Percentiles rank a stretch among this genome's conserved stretches.
These are phyloP conservation scores for Erebia aethiops DNA, from an alignment of 2,888 invertebrate species.

Conservation along the genomic window DNA sequence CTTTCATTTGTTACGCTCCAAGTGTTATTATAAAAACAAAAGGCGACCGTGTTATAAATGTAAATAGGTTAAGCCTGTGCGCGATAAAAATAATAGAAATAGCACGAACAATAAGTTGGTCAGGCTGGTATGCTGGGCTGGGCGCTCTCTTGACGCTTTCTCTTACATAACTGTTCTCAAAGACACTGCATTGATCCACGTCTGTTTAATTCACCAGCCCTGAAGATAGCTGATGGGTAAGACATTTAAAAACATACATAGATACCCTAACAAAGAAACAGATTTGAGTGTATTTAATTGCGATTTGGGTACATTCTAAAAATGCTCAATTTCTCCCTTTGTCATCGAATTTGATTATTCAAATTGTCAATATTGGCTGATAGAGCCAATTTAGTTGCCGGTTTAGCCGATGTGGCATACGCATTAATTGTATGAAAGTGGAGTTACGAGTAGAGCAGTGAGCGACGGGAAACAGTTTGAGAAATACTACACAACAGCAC, in stretches of 20 bases:
- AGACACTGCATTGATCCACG: not conserved
- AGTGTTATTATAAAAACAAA: slow-evolving; percentile 15
- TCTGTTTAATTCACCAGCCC: not conserved
- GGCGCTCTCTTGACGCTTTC: slow-evolving; percentile 52
- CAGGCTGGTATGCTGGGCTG: slow-evolving; percentile 38
- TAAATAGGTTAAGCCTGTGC: slow-evolving; percentile 17
- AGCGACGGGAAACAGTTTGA: not conserved
- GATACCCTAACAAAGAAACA: not conserved
- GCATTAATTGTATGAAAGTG: not conserved
- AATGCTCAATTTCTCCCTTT: no score
- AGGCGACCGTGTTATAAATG: slow-evolving; percentile 12
- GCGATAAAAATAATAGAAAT: slow-evolving; percentile 22
- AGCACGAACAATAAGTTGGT: slow-evolving; percentile 36
- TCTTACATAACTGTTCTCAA: slow-evolving; percentile 51
- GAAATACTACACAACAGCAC: not conserved
- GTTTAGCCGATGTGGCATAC: no score
- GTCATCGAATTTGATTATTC: not conserved
- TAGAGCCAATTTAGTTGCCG: not conserved
- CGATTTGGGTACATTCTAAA: no score
- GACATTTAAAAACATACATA: not conserved
- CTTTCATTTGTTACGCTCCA: slow-evolving; percentile 8
- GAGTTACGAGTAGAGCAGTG: not conserved
- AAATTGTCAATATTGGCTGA: not conserved
- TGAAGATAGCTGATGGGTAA: not conserved
- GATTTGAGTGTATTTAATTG: not conserved